Conservation (phyloP, 2,113 vertebrate genomes). For the Protobothrops flavoviridis region DNA sequence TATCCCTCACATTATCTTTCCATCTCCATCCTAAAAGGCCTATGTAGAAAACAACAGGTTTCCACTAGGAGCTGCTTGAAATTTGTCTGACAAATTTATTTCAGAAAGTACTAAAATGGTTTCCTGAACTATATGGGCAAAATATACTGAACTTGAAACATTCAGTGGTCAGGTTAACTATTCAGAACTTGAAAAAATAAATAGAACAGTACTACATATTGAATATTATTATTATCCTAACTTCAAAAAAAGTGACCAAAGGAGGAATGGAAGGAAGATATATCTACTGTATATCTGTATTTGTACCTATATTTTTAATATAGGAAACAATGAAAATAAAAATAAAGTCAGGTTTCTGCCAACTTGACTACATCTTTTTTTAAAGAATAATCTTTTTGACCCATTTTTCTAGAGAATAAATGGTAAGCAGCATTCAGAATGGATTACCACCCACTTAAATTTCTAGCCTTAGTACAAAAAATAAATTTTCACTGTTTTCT, state of each 20-base stretch:
- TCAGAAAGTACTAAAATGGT: constrained; percentile 36
- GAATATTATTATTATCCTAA: background rate
- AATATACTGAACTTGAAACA: background rate
- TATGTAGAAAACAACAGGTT: constrained; percentile 28
- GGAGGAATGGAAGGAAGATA: background rate
- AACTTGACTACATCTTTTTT: background rate
- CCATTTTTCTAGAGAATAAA: background rate
- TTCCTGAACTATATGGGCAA: background rate
- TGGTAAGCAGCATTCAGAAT: background rate
- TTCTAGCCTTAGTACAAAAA: background rate
- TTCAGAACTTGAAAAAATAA: background rate
- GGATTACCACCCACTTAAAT: background rate
- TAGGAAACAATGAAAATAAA: background rate
- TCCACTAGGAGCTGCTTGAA: constrained; percentile 23
- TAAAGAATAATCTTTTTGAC: background rate
- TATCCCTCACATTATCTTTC: constrained; percentile 1
- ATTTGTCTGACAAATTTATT: constrained; percentile 44
- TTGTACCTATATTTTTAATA: background rate
- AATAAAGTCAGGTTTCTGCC: background rate
- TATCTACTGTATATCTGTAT: background rate
- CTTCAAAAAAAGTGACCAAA: background rate
- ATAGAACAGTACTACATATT: background rate
- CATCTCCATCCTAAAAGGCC: background rate
- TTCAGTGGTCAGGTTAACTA: background rate
- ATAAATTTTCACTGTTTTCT: background rate